Base-by-base conservation (phyloP, 2,888 invertebrate genomes). In the Omphaloscelis lunosa region DNA sequence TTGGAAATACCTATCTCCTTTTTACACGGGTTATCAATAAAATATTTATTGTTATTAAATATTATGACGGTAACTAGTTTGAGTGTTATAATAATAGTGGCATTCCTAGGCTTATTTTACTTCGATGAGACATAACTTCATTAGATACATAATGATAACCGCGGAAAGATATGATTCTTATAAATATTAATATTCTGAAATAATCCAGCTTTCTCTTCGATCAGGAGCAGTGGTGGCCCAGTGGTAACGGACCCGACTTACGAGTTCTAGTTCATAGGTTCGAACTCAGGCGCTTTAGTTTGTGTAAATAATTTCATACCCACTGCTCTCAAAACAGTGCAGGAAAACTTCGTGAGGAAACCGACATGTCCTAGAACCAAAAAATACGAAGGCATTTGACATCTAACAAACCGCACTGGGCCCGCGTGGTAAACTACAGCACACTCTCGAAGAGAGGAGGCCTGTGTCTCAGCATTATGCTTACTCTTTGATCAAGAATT, bases 11-110 rank as follows among this genome's bases (percentile, higher is more conserved):
- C 11, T 56, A 56, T 34, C 17, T 17, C 6, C 23, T 56, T 68
- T 72, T 70, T 48, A 20, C 29, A 15, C 29, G n/a, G 15, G 23
- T n/a, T 29, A 51, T 27, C 11, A 17, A 27, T 61, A 23, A 20
- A 39, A 75, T 34, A 34, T 34, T 5, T 34, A 34, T 34, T n/a
- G n/a, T n/a, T 34, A 34, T 34, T 34, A 34, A 34, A 34, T 75
- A 41, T 34, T 20, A 2, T 45, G 11, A 23, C 5, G 23, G 53
- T 75, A 29, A 61, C 39, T 75, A 61, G 27, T 29, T 29, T 15
- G 5, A 29, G 61, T 51, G 4, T 63, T 76, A 23, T 67, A 27
- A 53, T 51, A 77, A 69, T 61, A 77, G 15, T 20, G 17, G 15
- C 27, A 77, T 51, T 58, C 39, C 48, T 9, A 39, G 7, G 20